These are phyloP conservation scores for Netelia virgata DNA, from an alignment of 2,888 invertebrate species.

Conservation along the genomic window DNA sequence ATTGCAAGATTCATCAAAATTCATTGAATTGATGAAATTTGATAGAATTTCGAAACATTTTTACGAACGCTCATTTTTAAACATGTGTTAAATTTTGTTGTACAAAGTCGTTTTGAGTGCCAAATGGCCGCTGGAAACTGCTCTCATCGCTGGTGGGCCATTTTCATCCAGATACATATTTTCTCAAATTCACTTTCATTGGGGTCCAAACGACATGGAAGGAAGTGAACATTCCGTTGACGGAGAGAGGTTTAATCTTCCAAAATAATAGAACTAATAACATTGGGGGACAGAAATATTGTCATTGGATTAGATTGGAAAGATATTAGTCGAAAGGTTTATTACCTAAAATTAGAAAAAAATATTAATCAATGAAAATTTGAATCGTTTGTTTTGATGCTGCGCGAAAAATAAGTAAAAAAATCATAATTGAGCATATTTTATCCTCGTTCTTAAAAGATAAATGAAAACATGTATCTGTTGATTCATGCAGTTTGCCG, in stretches of 20 bases:
- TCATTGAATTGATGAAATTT: slow-evolving; percentile 36
- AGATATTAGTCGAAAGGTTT: too few relatives aligned
- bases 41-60: slow-evolving; percentile 31
- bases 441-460: background rate
- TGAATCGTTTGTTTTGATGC: background rate
- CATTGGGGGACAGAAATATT: background rate
- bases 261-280: slow-evolving; percentile 11
- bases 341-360: background rate
- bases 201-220: slow-evolving; percentile 88
- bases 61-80: background rate
- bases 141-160: slow-evolving; percentile 88
- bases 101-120: slow-evolving; percentile 87
- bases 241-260: slow-evolving; percentile 80
- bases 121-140: slow-evolving; percentile 88
- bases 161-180: slow-evolving; percentile 88
- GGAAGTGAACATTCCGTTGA: slow-evolving; percentile 90
- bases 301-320: too few relatives aligned
- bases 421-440: background rate
- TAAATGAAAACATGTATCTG: background rate
- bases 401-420: background rate
- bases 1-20: background rate
- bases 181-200: slow-evolving; percentile 90
- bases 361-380: slow-evolving; percentile 21
- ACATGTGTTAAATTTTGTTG: slow-evolving; percentile 13
- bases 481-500: slow-evolving; percentile 83